These are phyloP conservation scores for Notarius quadriscutis DNA, from an alignment of 2,113 vertebrate genomes.

Conservation along the genomic window DNA sequence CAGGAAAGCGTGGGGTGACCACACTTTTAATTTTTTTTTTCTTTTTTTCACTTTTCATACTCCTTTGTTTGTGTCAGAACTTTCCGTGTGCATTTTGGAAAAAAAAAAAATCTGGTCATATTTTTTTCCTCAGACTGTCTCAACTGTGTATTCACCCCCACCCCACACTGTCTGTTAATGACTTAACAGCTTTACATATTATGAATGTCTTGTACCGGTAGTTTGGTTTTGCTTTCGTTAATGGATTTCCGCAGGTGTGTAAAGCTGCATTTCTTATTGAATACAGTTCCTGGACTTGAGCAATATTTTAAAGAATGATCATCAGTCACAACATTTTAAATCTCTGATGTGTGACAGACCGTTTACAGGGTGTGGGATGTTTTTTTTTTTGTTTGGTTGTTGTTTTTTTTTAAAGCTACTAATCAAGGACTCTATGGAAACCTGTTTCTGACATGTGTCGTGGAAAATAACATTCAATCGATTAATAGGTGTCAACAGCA, in stretches of 20 bases:
- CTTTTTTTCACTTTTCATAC: background rate
- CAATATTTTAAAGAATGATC: background rate
- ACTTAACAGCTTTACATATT: background rate
- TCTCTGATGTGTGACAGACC: background rate
- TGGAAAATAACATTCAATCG: too few relatives aligned
- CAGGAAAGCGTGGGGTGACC: conserved; percentile 27
- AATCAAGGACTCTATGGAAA: background rate
- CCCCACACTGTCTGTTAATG: background rate
- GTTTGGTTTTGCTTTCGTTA: background rate
- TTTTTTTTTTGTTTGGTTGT: too few relatives aligned
- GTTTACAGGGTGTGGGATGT: background rate
- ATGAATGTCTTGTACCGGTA: background rate
- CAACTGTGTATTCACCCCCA: background rate
- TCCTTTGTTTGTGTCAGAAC: conserved; percentile 8
- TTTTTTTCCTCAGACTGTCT: background rate
- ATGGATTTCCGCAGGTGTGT: background rate
- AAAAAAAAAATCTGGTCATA: background rate
- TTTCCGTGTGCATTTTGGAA: conserved; percentile 17
- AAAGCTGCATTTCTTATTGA: conserved; percentile 16
- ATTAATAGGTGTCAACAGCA: too few relatives aligned
- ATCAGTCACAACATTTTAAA: background rate
- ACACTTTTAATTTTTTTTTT: background rate
- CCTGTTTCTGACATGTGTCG: background rate
- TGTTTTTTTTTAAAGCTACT: background rate
- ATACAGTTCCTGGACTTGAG: conserved; percentile 14